Base-by-base conservation (phyloP, 2,797 vertebrate species). In the Lithobates pipiens region DNA sequence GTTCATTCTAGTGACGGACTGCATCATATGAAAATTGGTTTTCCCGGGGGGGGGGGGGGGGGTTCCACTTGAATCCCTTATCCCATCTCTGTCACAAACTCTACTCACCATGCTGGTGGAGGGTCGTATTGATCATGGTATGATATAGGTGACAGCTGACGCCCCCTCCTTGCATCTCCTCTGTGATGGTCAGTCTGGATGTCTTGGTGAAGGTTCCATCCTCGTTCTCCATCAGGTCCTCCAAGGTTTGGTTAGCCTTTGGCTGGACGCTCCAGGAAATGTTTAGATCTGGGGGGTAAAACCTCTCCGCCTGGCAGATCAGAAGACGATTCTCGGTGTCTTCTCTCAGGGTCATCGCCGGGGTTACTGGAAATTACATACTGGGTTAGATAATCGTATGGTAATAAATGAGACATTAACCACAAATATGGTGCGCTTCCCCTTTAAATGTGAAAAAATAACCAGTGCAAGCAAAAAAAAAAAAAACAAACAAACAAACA, bases 221-320 rank as follows among this genome's bases (percentile, higher is more conserved):
- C 75, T 63, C 54, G 29, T 77, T 77, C 75, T 77, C 75, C 3
- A 54, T 77, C 27, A 77, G 75, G 50, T 61, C 63, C 50, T 77
- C 27, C 7, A 7, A 2, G 3, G 25, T 57, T 29, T 63, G 50
- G 16, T 34, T 3, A 7, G 1, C 10, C 46, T 18, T 5, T 1
- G 75, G 27, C 1, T 36, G 34, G 18, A 70, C 50, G 9, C 39
- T 80, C 78, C 78, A 80, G 36, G 67, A 50, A 54, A 80, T 70
- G 39, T 71, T 69, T 18, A 80, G 63, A 25, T 70, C 78, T 6
- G 36, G 78, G 18, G 78, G 78, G 44, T 71, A 70, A 71, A 80
- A 80, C 6, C 44, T 80, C 44, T 70, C 15, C 10, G 65, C 78
- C 78, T 32, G 25, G 50, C 78, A 80, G 42, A 80, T 63, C 29